Evolutionary conservation across 2,113 vertebrate genomes (phyloP).

Genomic region (Gasterosteus nipponicus): DNA sequence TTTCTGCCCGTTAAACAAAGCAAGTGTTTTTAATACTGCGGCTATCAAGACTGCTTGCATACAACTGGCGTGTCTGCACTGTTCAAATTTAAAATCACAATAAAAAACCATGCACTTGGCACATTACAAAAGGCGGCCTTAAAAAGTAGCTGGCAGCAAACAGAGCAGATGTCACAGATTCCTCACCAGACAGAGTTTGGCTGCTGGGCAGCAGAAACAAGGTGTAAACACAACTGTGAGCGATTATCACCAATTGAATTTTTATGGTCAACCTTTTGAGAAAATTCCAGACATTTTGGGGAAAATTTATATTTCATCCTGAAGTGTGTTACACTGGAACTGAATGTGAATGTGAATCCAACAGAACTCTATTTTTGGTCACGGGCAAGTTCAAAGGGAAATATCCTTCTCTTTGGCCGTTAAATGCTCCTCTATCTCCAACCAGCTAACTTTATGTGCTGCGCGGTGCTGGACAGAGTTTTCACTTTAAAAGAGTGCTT

Average conservation of each 20-base stretch:
- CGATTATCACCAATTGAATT: neutral
- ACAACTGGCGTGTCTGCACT: constrained; percentile 7
- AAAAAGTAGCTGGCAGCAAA: constrained; percentile 21
- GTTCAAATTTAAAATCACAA: constrained; percentile 39
- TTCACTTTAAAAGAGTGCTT: neutral
- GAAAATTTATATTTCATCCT: neutral
- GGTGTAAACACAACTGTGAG: neutral
- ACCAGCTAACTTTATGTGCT: neutral
- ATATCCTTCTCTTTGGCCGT: neutral
- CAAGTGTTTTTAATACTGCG: neutral
- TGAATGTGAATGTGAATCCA: neutral
- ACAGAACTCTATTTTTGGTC: neutral
- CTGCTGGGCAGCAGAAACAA: neutral
- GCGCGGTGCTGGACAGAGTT: neutral
- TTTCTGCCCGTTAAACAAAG: neutral
- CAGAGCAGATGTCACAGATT: neutral
- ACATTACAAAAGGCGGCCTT: constrained; percentile 35
- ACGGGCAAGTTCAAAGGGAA: neutral
- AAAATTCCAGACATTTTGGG: neutral
- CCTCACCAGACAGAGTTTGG: neutral
- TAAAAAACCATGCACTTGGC: constrained; percentile 42
- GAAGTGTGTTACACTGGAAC: neutral
- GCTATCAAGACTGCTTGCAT: constrained; percentile 17
- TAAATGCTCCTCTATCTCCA: neutral
- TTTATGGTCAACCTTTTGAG: too few species aligned